phyloP scores from a whole-genome alignment of 2,113 vertebrate genomes.

The Poeciliopsis occidentalis region DNA sequence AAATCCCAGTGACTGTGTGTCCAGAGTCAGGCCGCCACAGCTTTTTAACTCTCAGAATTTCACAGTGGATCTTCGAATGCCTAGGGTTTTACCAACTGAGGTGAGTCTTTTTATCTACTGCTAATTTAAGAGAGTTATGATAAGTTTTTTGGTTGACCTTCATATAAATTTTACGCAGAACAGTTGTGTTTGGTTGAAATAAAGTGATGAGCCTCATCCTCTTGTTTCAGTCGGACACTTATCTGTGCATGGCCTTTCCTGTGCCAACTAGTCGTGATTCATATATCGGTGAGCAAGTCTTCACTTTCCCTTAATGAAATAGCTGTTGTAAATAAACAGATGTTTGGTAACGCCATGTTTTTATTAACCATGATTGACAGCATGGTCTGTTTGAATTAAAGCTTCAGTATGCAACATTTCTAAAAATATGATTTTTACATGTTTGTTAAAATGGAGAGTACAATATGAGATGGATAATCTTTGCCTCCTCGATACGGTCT shows the following conservation, averaged over 20 bases:
- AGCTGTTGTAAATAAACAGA: not conserved
- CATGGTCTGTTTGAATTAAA: not conserved
- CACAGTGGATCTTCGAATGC: conserved; percentile 90
- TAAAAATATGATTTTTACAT: too few relatives aligned
- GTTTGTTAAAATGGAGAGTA: too few relatives aligned
- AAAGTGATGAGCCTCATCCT: not conserved
- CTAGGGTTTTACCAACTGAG: conserved; percentile 86
- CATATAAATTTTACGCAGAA: not conserved
- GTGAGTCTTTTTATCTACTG: conserved; percentile 74
- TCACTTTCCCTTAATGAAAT: not conserved
- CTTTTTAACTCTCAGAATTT: conserved; percentile 86
- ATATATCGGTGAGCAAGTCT: conserved; percentile 88
- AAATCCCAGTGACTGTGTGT: conserved; percentile 83
- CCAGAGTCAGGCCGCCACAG: conserved; percentile 74
- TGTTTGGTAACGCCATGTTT: not conserved
- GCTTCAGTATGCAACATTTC: too few relatives aligned
- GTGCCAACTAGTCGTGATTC: conserved; percentile 85
- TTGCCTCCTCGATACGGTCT: too few relatives aligned
- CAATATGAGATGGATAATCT: too few relatives aligned
- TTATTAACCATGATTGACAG: not conserved
- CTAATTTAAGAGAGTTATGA: not conserved
- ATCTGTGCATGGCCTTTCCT: conserved; percentile 89
- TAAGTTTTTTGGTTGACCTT: not conserved
- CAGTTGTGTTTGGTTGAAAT: not conserved
- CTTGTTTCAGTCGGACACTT: conserved; percentile 90